phyloP scores from a whole-genome alignment of 1,140 invertebrate genomes.

The Antheraea pernyi region DNA sequence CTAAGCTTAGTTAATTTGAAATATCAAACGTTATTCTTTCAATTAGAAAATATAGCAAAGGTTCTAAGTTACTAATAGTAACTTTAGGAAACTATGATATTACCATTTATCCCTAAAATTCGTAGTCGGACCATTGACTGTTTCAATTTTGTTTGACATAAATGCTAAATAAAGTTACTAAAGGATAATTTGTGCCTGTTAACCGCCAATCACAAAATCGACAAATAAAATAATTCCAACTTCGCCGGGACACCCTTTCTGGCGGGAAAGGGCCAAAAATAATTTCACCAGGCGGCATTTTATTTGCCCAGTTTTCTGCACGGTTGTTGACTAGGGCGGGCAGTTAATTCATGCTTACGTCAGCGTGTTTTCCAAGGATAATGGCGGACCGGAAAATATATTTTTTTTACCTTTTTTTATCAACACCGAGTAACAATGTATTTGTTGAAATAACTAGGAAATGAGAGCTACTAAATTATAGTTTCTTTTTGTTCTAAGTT shows the following conservation, averaged over 20 bases:
- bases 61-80: too few species aligned
- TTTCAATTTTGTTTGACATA: background rate
- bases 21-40: too few species aligned
- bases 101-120: too few species aligned
- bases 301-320: conserved; percentile 21
- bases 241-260: background rate
- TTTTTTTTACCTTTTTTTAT: background rate
- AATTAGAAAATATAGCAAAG: too few species aligned
- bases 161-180: background rate
- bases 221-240: background rate
- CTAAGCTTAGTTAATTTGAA: too few species aligned
- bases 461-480: background rate
- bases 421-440: background rate
- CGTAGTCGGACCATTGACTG: too few species aligned
- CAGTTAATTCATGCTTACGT: conserved; percentile 40
- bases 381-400: conserved; percentile 18
- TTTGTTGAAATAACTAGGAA: background rate
- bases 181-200: background rate
- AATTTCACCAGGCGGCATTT: conserved; percentile 18
- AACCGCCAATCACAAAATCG: background rate
- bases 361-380: conserved; percentile 29
- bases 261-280: background rate
- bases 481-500: background rate
- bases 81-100: too few species aligned
- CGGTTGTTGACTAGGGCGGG: conserved; percentile 20